These are phyloP conservation scores for Anoura caudifer DNA, from an alignment of 2,113 vertebrate species.

Conservation along the genomic window DNA sequence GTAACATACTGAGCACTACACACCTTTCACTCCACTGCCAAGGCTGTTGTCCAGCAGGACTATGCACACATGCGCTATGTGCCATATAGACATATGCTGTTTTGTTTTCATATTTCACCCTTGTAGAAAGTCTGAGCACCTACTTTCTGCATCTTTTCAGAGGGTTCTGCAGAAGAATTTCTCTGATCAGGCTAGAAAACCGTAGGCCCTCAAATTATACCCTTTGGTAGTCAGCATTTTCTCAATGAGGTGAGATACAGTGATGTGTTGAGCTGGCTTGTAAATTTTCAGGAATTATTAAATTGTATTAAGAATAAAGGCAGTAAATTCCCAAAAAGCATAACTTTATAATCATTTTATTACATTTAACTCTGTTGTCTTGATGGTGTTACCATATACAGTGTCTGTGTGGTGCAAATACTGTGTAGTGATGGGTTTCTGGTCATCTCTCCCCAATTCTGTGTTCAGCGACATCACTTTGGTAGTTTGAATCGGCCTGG, in stretches of 20 bases:
- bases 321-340: neutral
- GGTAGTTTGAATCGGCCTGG: neutral
- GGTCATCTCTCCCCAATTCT: neutral
- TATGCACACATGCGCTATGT: rapidly evolving
- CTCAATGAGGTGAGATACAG: neutral
- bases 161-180: neutral
- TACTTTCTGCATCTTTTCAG: neutral
- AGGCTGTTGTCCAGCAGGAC: neutral
- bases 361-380: neutral
- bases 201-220: neutral
- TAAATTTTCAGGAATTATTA: neutral
- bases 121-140: neutral
- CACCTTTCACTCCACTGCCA: rapidly evolving
- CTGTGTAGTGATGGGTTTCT: rapidly evolving
- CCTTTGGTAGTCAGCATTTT: neutral
- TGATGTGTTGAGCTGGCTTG: neutral
- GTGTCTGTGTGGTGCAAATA: neutral
- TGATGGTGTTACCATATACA: neutral
- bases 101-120: neutral
- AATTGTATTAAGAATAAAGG: neutral
- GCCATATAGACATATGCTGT: rapidly evolving
- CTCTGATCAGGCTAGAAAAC: neutral
- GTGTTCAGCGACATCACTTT: neutral
- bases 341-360: neutral
- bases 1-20: rapidly evolving